phyloP scores from a whole-genome alignment of 1,140 invertebrate species.

The Archivesica marissinica region DNA sequence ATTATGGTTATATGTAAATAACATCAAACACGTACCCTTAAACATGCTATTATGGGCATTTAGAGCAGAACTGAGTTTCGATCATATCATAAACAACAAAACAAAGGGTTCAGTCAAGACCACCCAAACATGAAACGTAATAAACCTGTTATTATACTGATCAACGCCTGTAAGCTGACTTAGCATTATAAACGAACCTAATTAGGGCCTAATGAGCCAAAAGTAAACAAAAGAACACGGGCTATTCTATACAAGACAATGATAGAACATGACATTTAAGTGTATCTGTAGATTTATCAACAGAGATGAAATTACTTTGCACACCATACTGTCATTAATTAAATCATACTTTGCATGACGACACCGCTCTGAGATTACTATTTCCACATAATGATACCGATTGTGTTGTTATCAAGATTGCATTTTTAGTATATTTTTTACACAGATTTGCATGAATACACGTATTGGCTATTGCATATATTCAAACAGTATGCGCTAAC shows the following conservation, averaged over 20 bases:
- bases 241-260: constrained; percentile 8
- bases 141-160: constrained; percentile 41
- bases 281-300: constrained; percentile 11
- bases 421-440: too few species aligned
- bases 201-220: constrained; percentile 46
- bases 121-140: constrained; percentile 45
- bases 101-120: constrained; percentile 42
- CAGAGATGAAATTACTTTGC: constrained; percentile 16
- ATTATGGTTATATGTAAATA: too few species aligned
- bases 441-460: too few species aligned
- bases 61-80: not conserved
- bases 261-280: constrained; percentile 39
- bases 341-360: constrained; percentile 43
- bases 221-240: constrained; percentile 25
- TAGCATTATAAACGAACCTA: constrained; percentile 33
- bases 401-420: constrained; percentile 1
- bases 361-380: not conserved
- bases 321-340: constrained; percentile 53
- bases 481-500: too few species aligned
- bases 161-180: constrained; percentile 43
- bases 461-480: too few species aligned
- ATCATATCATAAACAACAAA: constrained; percentile 6
- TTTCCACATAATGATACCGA: not conserved
- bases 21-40: not conserved
- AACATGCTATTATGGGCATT: not conserved